Base-by-base conservation (phyloP, 2,888 invertebrate genomes). In the Oscheius sp. region DNA sequence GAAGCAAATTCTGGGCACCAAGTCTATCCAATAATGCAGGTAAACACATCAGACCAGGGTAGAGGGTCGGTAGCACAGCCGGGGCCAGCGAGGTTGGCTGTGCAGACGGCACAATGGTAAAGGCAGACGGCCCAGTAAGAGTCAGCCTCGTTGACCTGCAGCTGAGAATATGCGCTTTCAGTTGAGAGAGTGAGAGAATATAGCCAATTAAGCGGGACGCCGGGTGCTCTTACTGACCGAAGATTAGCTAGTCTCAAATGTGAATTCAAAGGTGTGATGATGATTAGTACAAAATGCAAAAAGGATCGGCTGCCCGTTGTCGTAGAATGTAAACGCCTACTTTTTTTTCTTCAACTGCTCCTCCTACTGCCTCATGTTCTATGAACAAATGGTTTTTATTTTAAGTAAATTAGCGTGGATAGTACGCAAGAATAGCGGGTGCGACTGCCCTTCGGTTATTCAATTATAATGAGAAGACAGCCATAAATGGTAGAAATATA, bases 1-100 rank as follows among this genome's bases (percentile, higher is more conserved):
- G 81, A 27, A 86, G 81, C 43, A 86, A 76, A 55, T 80, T 78
- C 21, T 70, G 72, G 23, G 72, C 68, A 41, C 75, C 23, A 70
- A 76, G 74, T 76, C 68, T 74, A 27, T 81, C 74, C 56, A 82
- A 73, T 9, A 85, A 45, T 55, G 74, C 74, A n/a, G 84, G 84
- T 29, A 83, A 68, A 75, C 83, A 79, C 80, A 84, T 84, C 68
- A 84, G 78, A 71, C 72, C 77, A 29, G 81, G 78, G 71, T 82
- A 84, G 45, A 83, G 21, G 13, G 71, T 61, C 13, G 76, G 59
- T 18, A 70, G 70, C 35, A 53, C 55, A 49, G 71, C 43, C 46
- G 59, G 55, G 49, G 46, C 58, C 46, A 43, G 25, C 21, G 70
- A 41, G 58, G 70, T 61, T 9, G 66, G 16, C 49, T 46, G 43